Evolutionary conservation across 1,140 invertebrate species (phyloP), one percentile per base, ranked within the genome.

Genomic region (Chlorops oryzae): DNA sequence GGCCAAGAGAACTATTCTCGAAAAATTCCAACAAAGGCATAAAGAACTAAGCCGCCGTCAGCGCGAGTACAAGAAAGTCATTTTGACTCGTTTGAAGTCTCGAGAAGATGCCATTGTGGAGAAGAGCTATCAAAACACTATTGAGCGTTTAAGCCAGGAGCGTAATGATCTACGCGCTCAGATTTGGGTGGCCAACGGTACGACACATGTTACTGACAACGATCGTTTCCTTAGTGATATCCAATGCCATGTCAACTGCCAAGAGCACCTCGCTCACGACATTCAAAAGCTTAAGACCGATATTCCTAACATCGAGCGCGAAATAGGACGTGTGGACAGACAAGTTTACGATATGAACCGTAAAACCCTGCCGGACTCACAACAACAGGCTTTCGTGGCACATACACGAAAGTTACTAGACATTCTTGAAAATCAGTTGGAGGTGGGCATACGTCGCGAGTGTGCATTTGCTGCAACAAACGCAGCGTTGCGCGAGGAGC

Each of bases 11-110:
- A 54, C 50, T 22, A 65, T 69, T 38, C 49, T 69, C 5, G 65
- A 66, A 37, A 25, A 51, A 5, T 70, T 61, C 34, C 50, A 63
- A 10, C 22, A 54, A 3, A 70, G 67, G 54, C 66, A 70, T 45
- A 58, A 57, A 7, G 67, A 70, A 45, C 41, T 70, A 7, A 58
- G 61, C 3, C 65, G 63, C 50, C 58, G 63, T 0, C 67, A 70
- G 48, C 55, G 66, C 2, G 64, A 70, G 41, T 70, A 70, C 47
- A 70, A 70, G 51, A 67, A 65, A 44, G 47, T 70, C 20, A 53
- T 67, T 0, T 58, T 59, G 4, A 59, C 61, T 18, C 66, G 67
- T 37, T 47, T 65, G 1, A 59, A 59, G 46, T 52, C 62, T 0
- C 63, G 65, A 15, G 62, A 67, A 22, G 67, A 70, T 10, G 65